These are phyloP conservation scores for Babyrousa celebensis DNA, from an alignment of 2,797 vertebrate genomes.

Conservation along the genomic window DNA sequence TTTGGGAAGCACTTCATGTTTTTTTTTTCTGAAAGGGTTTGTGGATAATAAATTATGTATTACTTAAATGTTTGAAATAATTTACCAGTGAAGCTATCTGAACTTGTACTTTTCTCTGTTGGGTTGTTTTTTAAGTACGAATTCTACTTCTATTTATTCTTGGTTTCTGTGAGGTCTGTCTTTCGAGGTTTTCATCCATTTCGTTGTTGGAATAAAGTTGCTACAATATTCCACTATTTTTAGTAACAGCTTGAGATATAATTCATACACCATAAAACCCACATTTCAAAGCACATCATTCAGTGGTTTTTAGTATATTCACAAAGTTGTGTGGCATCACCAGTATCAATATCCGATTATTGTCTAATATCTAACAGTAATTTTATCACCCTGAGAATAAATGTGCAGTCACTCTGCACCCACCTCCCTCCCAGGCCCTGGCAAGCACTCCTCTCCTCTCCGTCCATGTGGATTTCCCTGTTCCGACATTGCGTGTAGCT, in stretches of 20 bases:
- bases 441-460: neutral
- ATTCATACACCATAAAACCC: neutral
- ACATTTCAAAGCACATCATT: neutral
- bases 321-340: neutral
- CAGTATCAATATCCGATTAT: too few species aligned
- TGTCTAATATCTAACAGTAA: neutral
- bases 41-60: neutral
- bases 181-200: neutral
- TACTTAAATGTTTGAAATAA: neutral
- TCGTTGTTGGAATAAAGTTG: neutral
- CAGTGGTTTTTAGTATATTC: neutral
- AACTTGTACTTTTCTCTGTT: neutral
- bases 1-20: neutral
- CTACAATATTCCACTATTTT: neutral
- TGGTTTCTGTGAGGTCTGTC: neutral
- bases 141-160: neutral
- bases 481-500: neutral
- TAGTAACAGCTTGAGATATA: neutral
- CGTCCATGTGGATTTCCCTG: neutral
- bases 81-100: neutral
- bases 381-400: neutral
- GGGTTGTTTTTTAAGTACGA: neutral
- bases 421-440: neutral
- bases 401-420: neutral
- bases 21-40: neutral